Percentiles rank a stretch among this genome's conserved stretches.
Evolutionary conservation across 2,113 vertebrate species (phyloP).

Genomic region (Nothocercus nigrocapillus): DNA sequence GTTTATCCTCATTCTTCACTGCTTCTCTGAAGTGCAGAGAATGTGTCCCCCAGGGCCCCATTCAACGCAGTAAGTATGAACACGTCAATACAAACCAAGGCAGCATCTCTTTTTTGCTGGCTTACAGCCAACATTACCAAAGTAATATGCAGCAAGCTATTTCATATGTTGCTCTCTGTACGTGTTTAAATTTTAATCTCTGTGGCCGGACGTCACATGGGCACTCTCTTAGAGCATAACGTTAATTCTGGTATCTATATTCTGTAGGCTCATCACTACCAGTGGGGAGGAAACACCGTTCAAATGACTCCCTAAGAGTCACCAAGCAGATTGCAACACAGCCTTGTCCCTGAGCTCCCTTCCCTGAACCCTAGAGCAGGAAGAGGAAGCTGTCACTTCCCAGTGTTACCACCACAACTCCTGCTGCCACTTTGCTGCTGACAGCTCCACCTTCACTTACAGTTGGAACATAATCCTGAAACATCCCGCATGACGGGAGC

Average conservation of each 20-base stretch:
- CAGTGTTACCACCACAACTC: not conserved
- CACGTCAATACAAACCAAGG: not conserved
- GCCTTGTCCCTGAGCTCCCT: not conserved
- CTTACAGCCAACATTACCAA: not conserved
- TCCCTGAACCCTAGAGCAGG: not conserved
- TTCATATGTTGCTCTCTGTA: not conserved
- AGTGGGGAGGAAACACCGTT: not conserved
- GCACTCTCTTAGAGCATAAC: not conserved
- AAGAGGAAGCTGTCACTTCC: not conserved
- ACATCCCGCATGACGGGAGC: not conserved
- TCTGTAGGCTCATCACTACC: not conserved
- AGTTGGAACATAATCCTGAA: not conserved
- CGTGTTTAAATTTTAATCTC: slow-evolving; percentile 10
- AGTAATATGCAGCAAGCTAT: not conserved
- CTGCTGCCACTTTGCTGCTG: not conserved
- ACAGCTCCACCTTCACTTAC: not conserved
- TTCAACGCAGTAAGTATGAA: slow-evolving; percentile 29
- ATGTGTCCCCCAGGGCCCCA: slow-evolving; percentile 25
- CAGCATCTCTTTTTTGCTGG: slow-evolving; percentile 9
- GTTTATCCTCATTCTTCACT: slow-evolving; percentile 31
- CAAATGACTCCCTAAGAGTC: not conserved
- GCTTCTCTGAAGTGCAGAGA: slow-evolving; percentile 40
- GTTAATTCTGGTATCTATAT: not conserved
- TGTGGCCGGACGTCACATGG: not conserved
- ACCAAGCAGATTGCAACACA: not conserved